A percentile compares a stretch with the other conserved stretches of the same genome.
phyloP scores from a whole-genome alignment of 2,888 invertebrate genomes.

The Temnothorax unifasciatus region DNA sequence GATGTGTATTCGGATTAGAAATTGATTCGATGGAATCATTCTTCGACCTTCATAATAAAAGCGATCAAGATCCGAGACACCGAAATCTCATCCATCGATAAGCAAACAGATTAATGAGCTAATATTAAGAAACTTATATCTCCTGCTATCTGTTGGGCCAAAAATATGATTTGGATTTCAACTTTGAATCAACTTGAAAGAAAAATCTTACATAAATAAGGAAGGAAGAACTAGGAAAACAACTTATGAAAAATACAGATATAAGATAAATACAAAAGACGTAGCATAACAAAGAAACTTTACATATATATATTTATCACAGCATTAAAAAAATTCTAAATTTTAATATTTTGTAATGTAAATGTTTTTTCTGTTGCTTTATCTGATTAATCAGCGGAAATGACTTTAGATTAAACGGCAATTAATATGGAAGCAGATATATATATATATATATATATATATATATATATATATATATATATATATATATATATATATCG shows the following conservation, averaged over 20 bases:
- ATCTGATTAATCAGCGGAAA: background rate
- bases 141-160: background rate
- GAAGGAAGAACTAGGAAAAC: background rate
- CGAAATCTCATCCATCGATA: constrained; percentile 22
- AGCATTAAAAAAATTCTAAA: background rate
- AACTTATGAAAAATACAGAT: background rate
- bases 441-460: too few species aligned
- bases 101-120: constrained; percentile 28
- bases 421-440: constrained; percentile 15
- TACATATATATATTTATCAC: background rate
- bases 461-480: too few species aligned
- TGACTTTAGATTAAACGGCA: background rate
- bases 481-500: too few species aligned
- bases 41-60: constrained; percentile 39
- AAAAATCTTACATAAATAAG: background rate
- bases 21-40: constrained; percentile 43
- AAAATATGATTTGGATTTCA: background rate
- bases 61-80: constrained; percentile 32
- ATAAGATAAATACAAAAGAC: background rate
- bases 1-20: constrained; percentile 43
- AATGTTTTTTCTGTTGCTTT: background rate
- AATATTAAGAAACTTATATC: background rate
- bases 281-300: background rate
- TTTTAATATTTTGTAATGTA: background rate
- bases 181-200: background rate